Conservation (phyloP, 2,113 vertebrate species). For the Cariama cristata region DNA sequence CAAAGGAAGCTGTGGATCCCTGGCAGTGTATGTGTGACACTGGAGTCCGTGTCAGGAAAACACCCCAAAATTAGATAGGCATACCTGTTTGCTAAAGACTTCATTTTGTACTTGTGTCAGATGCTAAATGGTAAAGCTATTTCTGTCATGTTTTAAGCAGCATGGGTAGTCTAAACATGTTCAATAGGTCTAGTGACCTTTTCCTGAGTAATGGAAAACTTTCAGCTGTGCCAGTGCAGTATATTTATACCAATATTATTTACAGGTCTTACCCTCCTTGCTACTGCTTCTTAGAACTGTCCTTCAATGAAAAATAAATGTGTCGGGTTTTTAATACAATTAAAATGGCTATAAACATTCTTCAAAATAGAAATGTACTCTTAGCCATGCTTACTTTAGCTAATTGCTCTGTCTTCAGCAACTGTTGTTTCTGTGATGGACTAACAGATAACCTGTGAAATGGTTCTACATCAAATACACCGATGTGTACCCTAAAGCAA, state of each 20-base stretch:
- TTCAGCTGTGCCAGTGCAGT: constrained; percentile 49
- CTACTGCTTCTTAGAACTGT: constrained; percentile 43
- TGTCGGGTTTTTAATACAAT: constrained; percentile 32
- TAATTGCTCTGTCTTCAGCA: neutral
- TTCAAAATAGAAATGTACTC: neutral
- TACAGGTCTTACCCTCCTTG: constrained; percentile 52
- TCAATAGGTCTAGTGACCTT: constrained; percentile 72
- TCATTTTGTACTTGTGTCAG: constrained; percentile 35
- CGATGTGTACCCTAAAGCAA: neutral
- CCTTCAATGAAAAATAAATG: constrained; percentile 49
- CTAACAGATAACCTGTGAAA: neutral
- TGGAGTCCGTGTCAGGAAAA: constrained; percentile 11
- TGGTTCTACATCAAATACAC: neutral
- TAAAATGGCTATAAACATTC: neutral
- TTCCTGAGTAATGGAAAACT: constrained; percentile 69
- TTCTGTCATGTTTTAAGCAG: constrained; percentile 59
- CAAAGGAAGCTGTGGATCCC: neutral
- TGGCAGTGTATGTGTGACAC: neutral
- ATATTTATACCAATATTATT: constrained; percentile 75
- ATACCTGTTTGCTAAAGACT: constrained; percentile 15
- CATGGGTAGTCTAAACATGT: constrained; percentile 69
- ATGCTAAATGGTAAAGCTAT: constrained; percentile 60
- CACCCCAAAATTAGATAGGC: constrained; percentile 15
- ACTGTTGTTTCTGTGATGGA: neutral
- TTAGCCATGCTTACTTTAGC: neutral